A percentile compares a stretch with the other conserved stretches of the same genome.
Evolutionary conservation across 2,888 invertebrate species (phyloP).

Genomic region (Tenthredo mesomela): DNA sequence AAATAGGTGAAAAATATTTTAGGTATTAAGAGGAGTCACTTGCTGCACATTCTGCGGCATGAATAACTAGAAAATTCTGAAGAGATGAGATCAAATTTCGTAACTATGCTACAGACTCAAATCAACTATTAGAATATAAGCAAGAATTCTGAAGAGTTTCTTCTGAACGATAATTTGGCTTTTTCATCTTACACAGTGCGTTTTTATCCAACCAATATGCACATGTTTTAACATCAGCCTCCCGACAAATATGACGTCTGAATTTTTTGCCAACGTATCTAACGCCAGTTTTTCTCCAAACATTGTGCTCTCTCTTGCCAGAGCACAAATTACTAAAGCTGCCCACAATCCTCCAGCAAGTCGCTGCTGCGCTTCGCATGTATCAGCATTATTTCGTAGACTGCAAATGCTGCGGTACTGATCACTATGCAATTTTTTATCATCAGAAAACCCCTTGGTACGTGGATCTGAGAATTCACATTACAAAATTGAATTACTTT

Average conservation of each 20-base stretch:
- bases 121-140: background rate
- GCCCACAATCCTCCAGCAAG: constrained; percentile 84
- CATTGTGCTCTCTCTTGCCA: constrained; percentile 82
- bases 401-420: constrained; percentile 79
- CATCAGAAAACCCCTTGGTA: constrained; percentile 68
- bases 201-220: constrained; percentile 92
- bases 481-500: background rate
- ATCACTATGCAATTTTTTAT: constrained; percentile 70
- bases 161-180: background rate
- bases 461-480: constrained; percentile 65
- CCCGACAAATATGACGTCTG: constrained; percentile 79
- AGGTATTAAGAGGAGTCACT: too few species aligned
- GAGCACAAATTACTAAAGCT: constrained; percentile 82
- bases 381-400: constrained; percentile 84
- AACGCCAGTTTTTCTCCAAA: constrained; percentile 73
- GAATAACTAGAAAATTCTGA: too few species aligned
- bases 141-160: background rate
- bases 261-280: constrained; percentile 70
- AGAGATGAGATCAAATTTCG: too few species aligned
- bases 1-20: background rate
- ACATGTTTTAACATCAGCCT: constrained; percentile 86
- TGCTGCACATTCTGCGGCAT: too few species aligned
- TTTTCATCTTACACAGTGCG: constrained; percentile 80
- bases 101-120: too few species aligned
- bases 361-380: constrained; percentile 85